phyloP scores from a whole-genome alignment of 2,797 vertebrate species.

The Falco cherrug region DNA sequence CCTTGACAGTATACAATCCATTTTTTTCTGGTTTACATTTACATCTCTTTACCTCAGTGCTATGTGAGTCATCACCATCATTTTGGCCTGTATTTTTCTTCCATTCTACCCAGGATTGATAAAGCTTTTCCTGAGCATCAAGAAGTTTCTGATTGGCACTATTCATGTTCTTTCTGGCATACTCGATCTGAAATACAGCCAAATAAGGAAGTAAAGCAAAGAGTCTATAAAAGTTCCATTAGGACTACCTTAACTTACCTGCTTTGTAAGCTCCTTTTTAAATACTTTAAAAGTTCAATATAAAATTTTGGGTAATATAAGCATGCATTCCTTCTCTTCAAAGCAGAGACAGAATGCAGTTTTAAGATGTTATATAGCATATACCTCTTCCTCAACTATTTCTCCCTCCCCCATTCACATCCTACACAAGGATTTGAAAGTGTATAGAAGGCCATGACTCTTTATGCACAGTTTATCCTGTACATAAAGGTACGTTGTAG shows the following conservation, averaged over 20 bases:
- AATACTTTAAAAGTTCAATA: neutral
- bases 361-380: neutral
- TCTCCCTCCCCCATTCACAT: neutral
- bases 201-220: slow-evolving; percentile 30
- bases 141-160: slow-evolving; percentile 85
- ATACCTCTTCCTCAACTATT: neutral
- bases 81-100: slow-evolving; percentile 74
- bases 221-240: neutral
- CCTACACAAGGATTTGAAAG: neutral
- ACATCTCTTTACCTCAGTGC: slow-evolving; percentile 71
- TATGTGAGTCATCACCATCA: slow-evolving; percentile 67
- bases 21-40: neutral
- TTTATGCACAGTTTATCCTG: neutral
- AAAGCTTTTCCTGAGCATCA: slow-evolving; percentile 82
- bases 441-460: neutral
- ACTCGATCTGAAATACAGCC: slow-evolving; percentile 83
- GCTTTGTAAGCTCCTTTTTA: neutral
- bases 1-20: neutral
- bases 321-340: neutral
- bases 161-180: slow-evolving; percentile 85
- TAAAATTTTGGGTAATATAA: neutral
- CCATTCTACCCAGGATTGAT: slow-evolving; percentile 81
- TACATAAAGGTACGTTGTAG: neutral
- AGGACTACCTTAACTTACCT: neutral
- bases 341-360: neutral